Evolutionary conservation across 2,888 invertebrate genomes (phyloP), one percentile per base, ranked within the genome.

Genomic region (Plagiodera versicolora): DNA sequence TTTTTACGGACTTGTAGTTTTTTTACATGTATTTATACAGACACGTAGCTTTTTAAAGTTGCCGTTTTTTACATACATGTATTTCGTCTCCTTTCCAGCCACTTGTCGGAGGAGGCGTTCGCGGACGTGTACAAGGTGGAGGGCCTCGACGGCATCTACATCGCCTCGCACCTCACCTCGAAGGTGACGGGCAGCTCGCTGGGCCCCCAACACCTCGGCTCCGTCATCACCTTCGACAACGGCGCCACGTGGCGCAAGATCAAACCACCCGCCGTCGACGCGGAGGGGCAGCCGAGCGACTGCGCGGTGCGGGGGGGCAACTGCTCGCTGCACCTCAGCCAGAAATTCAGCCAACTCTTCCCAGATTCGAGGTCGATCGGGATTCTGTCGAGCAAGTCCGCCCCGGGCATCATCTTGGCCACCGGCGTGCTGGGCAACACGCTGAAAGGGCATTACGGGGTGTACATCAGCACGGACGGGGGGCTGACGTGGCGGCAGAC

Each of bases 81-180:
- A n/a, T n/a, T n/a, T n/a, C n/a, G 24, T 24, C 24, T 3, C 24
- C 3, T 24, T 60, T 62, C 28, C 77, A 93, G 93, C 72, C 89
- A 89, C 66, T 86, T 90, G 5, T 86, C 89, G 0, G 90, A 91
- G 66, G 91, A 92, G 66, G 83, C 91, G 0, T 95, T 95, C 81
- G 91, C 92, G 1, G 95, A 95, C 76, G 80, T 95, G 0, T 93
- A 95, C 79, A 90, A 90, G 74, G 92, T 96, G 0, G 90, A 92
- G 77, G 95, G 95, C 0, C 81, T 95, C 51, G 84, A 89, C 47
- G 95, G 95, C 0, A 91, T 95, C 69, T 95, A 94, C 81, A 93
- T 96, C 65, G 95, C 93, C 0, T 94, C 94, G 0, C 88, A 89
- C 75, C 86, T 94, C 1, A 81, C 83, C 24, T 79, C 82, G 0